Evolutionary conservation across 2,113 vertebrate species (phyloP), one percentile per base, ranked within the genome.

Genomic region (Erythrolamprus reginae): DNA sequence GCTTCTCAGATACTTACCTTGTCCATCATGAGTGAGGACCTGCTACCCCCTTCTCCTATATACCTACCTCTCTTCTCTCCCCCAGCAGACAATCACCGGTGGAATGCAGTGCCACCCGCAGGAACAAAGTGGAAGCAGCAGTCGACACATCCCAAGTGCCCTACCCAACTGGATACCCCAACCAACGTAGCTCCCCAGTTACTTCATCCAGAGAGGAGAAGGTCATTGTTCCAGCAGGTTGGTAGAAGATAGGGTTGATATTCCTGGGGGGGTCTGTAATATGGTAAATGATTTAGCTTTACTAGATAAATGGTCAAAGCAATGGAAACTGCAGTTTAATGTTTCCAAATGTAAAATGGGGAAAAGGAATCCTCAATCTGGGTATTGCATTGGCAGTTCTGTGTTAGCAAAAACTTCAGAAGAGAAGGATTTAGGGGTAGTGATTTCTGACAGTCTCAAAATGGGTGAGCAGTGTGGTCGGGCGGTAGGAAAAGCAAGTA

Each of bases 141-240:
- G 97, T 97, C 4, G 98, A 98, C 10, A 95, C 94, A 0, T 93
- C 93, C 19, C 94, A 95, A 3, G 84, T 97, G 92, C 58, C 95
- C 13, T 98, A 98, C 93, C 96, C 97, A 92, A 24, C 94, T 33
- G 93, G 96, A 0, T 98, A 98, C 94, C 89, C 95, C 0, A 98
- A 98, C 90, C 95, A 95, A 3, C 95, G 97, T 0, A 92, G 97
- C 90, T 97, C 97, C 1, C 96, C 97, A 50, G 94, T 92, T 6
- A 7, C 93, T 53, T 95, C 96, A 0, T 95, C 95, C 91, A 90
- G 38, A 1, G 97, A 98, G 88, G 98, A 98, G 95, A 98, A 98
- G 95, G 98, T 98, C 93, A 98, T 98, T 10, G 98, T 98, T 6
- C 98, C 98, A 0, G 98, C 98, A 94, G 98, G 98, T 98, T 86